phyloP scores from a whole-genome alignment of 1,140 invertebrate species.

The Eurosta solidaginis region DNA sequence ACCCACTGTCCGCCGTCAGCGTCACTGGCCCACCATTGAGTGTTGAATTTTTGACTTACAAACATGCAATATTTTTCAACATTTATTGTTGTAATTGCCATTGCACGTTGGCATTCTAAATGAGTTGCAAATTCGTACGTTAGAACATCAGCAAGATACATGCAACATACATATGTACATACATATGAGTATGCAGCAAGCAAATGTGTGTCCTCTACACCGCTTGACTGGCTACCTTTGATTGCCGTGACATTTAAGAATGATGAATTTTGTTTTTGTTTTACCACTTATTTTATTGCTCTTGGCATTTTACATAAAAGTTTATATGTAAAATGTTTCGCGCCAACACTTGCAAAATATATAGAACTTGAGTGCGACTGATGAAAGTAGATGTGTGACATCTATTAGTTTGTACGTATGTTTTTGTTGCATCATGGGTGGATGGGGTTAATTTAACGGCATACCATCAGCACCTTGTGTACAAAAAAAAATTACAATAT shows the following conservation, averaged over 20 bases:
- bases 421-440: neutral
- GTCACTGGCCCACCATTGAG: neutral
- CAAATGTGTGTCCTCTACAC: neutral
- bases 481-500: neutral
- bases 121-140: neutral
- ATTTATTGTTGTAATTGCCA: neutral
- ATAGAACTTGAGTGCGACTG: neutral
- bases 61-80: neutral
- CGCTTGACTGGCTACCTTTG: neutral
- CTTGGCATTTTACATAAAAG: slow-evolving; percentile 14
- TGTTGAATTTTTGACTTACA: slow-evolving; percentile 8
- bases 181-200: neutral
- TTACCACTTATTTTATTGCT: neutral
- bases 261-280: neutral
- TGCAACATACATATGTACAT: neutral
- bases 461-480: neutral
- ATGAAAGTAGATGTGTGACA: no score
- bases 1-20: no score
- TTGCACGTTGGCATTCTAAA: slow-evolving; percentile 18
- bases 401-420: neutral
- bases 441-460: slow-evolving; percentile 19
- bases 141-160: neutral
- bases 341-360: neutral
- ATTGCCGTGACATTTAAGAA: neutral
- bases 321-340: neutral